Percentiles rank a stretch among this genome's conserved stretches.
phyloP scores from a whole-genome alignment of 2,113 vertebrate genomes.

The Loxodonta africana region DNA sequence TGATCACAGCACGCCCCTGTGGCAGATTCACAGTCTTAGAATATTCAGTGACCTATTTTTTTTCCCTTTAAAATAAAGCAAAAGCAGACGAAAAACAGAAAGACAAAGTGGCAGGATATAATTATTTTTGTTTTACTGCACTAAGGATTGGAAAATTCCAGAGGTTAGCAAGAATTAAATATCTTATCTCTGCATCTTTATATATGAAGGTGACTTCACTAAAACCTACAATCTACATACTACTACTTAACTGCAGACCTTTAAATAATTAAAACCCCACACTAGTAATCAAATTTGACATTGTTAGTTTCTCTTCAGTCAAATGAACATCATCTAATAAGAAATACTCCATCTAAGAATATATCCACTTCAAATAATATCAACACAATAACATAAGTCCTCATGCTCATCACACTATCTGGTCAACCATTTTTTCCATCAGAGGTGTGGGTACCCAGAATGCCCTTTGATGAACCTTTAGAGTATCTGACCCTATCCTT shows the following conservation, averaged over 20 bases:
- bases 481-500: background rate
- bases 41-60: background rate
- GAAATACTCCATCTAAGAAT: background rate
- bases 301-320: background rate
- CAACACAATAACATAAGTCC: background rate
- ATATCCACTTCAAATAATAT: background rate
- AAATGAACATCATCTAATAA: background rate
- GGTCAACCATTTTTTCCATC: background rate
- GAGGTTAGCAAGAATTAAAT: background rate
- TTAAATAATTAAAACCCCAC: background rate
- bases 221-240: background rate
- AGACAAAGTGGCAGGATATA: background rate
- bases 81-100: background rate
- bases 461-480: background rate
- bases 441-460: background rate
- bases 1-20: background rate
- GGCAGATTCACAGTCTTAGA: fast-evolving
- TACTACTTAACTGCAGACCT: background rate
- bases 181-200: background rate
- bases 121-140: background rate
- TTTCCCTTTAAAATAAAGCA: background rate
- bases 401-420: background rate
- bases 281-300: background rate
- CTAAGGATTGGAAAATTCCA: background rate
- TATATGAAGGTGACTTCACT: background rate